Percentiles rank a stretch among this genome's conserved stretches.
phyloP scores from a whole-genome alignment of 92 coral and sea anemone species.

The Hydrozoanthus gracilis region DNA sequence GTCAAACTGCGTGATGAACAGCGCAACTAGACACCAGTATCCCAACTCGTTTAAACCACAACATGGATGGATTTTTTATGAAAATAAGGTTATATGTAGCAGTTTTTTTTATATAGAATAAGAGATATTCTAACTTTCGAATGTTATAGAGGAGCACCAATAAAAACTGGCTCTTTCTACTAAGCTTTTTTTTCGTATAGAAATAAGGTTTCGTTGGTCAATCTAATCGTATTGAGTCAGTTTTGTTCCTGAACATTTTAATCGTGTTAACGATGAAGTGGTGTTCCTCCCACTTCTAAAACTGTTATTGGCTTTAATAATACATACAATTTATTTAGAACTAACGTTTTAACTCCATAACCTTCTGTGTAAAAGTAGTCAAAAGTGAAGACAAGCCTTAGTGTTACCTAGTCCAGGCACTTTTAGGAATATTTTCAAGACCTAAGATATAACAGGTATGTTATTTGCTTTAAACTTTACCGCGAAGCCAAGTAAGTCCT shows the following conservation, averaged over 20 bases:
- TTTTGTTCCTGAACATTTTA: not conserved
- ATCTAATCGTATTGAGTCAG: not conserved
- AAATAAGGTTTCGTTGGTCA: not conserved
- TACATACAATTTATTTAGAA: not conserved
- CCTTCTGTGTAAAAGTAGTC: conserved; percentile 1
- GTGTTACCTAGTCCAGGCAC: not conserved
- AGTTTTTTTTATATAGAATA: too few relatives aligned
- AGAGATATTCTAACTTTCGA: too few relatives aligned
- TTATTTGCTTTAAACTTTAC: not conserved
- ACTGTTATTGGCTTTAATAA: not conserved
- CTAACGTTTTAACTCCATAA: not conserved
- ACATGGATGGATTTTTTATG: too few relatives aligned
- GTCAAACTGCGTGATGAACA: too few relatives aligned
- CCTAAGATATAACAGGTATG: not conserved
- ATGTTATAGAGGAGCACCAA: not conserved
- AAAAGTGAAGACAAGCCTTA: not conserved
- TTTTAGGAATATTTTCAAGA: not conserved
- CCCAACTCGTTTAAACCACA: too few relatives aligned
- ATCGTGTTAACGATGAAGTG: not conserved
- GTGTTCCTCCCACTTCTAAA: not conserved
- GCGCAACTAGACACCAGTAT: too few relatives aligned
- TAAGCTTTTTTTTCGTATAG: not conserved
- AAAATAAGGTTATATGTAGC: too few relatives aligned
- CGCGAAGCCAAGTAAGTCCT: not conserved
- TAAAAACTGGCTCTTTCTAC: not conserved